Evolutionary conservation across 2,113 vertebrate genomes (phyloP).

Genomic region (Centropus unirufus): DNA sequence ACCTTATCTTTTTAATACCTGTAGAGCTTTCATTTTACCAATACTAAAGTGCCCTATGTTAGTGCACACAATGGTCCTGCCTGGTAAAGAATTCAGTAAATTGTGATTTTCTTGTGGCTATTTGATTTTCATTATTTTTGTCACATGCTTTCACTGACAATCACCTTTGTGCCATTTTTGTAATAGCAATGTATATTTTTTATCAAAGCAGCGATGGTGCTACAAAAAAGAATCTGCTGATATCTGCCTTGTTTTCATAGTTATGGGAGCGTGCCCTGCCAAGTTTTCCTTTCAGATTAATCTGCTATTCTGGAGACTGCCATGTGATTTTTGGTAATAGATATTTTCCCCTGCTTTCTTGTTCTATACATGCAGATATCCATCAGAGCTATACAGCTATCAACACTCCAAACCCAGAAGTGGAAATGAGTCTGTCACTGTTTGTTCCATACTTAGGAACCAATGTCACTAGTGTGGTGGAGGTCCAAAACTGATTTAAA

Average conservation of each 20-base stretch:
- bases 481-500: constrained; percentile 37
- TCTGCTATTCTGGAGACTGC: background rate
- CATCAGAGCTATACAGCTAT: constrained; percentile 6
- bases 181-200: background rate
- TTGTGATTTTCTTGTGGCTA: background rate
- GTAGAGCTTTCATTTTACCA: background rate
- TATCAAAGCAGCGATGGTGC: background rate
- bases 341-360: background rate
- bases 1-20: background rate
- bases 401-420: background rate
- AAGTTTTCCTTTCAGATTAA: background rate
- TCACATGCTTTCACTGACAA: background rate
- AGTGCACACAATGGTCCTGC: background rate
- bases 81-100: background rate
- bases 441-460: background rate
- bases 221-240: background rate
- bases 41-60: background rate
- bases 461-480: background rate
- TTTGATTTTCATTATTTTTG: background rate
- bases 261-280: background rate
- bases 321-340: background rate
- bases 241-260: background rate
- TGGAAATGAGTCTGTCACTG: constrained; percentile 37
- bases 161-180: background rate
- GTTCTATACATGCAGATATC: constrained; percentile 16